phyloP scores from a whole-genome alignment of 2,888 invertebrate genomes.

The Onthophagus sagittarius region DNA sequence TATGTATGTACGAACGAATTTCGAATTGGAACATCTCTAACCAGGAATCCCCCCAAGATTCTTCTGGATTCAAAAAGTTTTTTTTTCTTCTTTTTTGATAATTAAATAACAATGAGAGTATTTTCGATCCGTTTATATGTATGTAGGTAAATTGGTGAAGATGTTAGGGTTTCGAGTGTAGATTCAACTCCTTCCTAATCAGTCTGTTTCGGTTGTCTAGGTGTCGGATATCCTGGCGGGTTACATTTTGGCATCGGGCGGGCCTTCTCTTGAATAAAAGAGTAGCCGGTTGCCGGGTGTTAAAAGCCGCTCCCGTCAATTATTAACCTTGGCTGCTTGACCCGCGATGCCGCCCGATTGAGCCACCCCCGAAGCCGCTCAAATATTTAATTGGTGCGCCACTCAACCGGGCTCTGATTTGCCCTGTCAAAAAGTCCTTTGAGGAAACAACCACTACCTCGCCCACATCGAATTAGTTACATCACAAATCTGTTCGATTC shows the following conservation, averaged over 20 bases:
- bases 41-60: not conserved
- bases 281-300: constrained; percentile 47
- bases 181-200: not conserved
- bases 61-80: no score
- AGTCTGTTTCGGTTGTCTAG: not conserved
- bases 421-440: no score
- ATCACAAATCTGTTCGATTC: no score
- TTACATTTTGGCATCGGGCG: constrained; percentile 26
- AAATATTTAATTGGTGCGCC: constrained; percentile 51
- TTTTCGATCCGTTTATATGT: no score
- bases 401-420: constrained; percentile 29
- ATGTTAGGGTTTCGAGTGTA: not conserved
- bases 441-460: no score
- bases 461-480: no score
- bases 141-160: no score
- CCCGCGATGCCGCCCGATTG: constrained; percentile 33
- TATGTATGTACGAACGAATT: constrained; percentile 19
- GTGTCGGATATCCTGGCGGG: not conserved
- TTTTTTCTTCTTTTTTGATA: no score
- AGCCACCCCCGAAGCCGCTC: constrained; percentile 36
- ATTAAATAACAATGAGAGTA: no score
- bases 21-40: constrained; percentile 4
- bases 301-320: constrained; percentile 51
- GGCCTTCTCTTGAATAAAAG: constrained; percentile 50
- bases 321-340: constrained; percentile 49